Percentiles rank a stretch among this genome's conserved stretches.
Conservation (phyloP, 2,888 invertebrate genomes). For the Lasioglossum vierecki region DNA sequence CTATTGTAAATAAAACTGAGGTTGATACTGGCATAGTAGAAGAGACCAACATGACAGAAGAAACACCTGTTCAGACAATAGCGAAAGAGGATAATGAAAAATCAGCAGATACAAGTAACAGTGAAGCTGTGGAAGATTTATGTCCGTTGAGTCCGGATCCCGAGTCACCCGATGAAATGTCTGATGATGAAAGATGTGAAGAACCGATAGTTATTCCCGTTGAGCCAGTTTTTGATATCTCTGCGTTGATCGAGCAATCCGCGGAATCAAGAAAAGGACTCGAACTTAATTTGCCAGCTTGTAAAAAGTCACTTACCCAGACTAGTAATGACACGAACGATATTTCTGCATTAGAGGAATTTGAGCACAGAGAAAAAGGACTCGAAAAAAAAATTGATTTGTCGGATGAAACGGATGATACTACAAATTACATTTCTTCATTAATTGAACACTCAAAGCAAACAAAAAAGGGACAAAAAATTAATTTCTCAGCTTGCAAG, state of each 20-base stretch:
- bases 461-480: not conserved
- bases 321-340: not conserved
- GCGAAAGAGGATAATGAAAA: not conserved
- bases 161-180: not conserved
- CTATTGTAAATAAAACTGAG: too few species aligned
- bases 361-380: not conserved
- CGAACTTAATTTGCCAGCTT: not conserved
- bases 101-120: not conserved
- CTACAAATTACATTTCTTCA: not conserved
- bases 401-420: too few species aligned
- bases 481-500: not conserved
- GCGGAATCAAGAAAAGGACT: not conserved
- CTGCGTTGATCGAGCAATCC: not conserved
- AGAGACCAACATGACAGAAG: not conserved
- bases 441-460: not conserved
- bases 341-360: not conserved
- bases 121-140: not conserved
- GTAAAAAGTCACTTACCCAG: not conserved
- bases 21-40: too few species aligned
- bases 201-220: not conserved
- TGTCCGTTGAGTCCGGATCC: not conserved
- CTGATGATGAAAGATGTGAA: not conserved
- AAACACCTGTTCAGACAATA: not conserved
- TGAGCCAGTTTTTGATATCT: not conserved
- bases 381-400: conserved; percentile 8